These are phyloP conservation scores for Dicranocentrus wangi DNA, from an alignment of 2,888 invertebrate genomes.

Conservation along the genomic window DNA sequence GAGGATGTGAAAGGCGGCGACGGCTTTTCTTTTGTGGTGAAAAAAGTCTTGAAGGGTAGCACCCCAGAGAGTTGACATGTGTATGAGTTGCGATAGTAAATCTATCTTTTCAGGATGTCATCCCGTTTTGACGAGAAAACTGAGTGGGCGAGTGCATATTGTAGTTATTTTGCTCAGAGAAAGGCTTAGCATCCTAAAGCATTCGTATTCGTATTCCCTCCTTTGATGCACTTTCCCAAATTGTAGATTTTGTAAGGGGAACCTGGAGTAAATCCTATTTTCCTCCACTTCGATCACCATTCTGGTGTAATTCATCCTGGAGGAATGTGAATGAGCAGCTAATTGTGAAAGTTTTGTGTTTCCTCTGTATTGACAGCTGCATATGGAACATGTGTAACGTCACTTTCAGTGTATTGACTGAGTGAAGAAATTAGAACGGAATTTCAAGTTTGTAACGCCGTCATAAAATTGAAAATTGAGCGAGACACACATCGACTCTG, in stretches of 20 bases:
- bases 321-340: not conserved
- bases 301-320: not conserved
- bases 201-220: not conserved
- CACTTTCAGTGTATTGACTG: not conserved
- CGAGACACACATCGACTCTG: not conserved
- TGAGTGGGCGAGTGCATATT: constrained; percentile 1
- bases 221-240: constrained; percentile 3
- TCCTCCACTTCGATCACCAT: not conserved
- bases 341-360: not conserved
- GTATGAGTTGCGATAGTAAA: constrained; percentile 3
- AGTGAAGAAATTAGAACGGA: constrained; percentile 4
- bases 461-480: constrained; percentile 10
- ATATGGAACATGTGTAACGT: not conserved
- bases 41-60: constrained; percentile 1
- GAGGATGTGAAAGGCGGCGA: too few species aligned
- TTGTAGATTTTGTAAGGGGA: too few species aligned
- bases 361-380: not conserved
- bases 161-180: not conserved
- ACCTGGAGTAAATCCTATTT: not conserved
- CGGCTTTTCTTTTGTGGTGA: not conserved
- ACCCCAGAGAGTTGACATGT: constrained; percentile 12
- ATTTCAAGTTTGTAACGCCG: not conserved
- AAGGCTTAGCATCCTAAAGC: not conserved
- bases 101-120: not conserved
- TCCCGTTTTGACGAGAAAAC: not conserved